A percentile compares a stretch with the other conserved stretches of the same genome.
These are phyloP conservation scores for Telmatochromis sp. DNA, from an alignment of 2,113 vertebrate species.

Conservation along the genomic window DNA sequence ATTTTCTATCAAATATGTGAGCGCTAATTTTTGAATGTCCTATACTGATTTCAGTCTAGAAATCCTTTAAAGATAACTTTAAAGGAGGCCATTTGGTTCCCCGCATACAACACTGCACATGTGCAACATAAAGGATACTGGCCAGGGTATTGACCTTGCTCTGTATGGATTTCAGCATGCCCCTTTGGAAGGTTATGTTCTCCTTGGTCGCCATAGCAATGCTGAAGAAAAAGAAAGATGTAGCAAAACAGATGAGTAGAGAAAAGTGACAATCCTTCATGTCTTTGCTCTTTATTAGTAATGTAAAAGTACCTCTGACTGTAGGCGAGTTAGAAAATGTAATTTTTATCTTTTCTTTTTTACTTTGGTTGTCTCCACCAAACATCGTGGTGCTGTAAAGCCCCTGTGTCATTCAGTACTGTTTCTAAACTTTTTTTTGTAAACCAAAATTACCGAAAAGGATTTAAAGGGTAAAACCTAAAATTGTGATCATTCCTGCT, in stretches of 20 bases:
- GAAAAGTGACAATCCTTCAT: background rate
- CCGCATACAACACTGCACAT: background rate
- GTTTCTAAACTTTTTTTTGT: background rate
- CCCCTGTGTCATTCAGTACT: background rate
- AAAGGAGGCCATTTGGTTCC: background rate
- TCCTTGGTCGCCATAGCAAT: conserved; percentile 99
- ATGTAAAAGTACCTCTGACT: background rate
- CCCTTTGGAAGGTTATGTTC: conserved; percentile 97
- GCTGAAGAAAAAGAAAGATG: conserved; percentile 57
- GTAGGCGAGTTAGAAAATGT: background rate
- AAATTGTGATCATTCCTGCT: background rate
- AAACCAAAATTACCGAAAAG: background rate
- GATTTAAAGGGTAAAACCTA: background rate
- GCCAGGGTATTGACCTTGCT: conserved; percentile 97
- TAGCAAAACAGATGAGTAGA: background rate
- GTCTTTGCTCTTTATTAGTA: background rate
- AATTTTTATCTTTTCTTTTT: background rate
- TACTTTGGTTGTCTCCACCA: background rate
- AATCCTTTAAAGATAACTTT: background rate
- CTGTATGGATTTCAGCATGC: conserved; percentile 93
- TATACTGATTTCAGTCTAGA: background rate
- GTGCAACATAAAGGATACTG: conserved; percentile 87
- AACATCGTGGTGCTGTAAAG: background rate
- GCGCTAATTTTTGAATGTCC: background rate
- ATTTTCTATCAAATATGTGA: background rate